Base-by-base conservation (phyloP, 2,888 invertebrate species). In the Drosophila limbata region DNA sequence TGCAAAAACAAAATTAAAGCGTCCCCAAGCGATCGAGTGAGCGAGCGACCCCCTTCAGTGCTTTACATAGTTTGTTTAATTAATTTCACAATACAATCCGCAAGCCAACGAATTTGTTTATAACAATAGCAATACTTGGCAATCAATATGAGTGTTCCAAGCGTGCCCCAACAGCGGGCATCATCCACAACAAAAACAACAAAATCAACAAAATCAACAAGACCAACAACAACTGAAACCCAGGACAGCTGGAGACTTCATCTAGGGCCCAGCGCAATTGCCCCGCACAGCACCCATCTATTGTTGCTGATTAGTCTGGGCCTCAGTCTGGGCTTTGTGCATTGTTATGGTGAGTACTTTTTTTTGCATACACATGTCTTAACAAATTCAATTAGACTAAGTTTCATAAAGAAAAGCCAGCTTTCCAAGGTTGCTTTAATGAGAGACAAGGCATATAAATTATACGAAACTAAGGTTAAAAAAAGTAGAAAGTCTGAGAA, bases 81-180 rank as follows among this genome's bases (percentile, higher is more conserved):
- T 84, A 84, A 87, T 84, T 84, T 82, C 67, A 87, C 85, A 87
- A 84, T 74, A 82, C 70, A 71, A 77, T 51, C 62, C 63, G 72
- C 73, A 33, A 72, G 59, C 35, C 57, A 67, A 62, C 64, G 55
- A 71, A 69, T 74, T 77, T 70, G 66, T 56, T 44, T 44, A 56
- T 50, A 71, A 75, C 72, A 80, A 86, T 69, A 72, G 64, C 70
- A 63, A 67, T 68, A 73, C 45, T 65, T 72, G 68, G 68, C 81
- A 77, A 75, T 88, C 77, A 83, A 85, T 74, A 90, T 90, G 90
- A 90, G 90, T 91, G 90, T 87, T 79, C 78, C 81, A 79, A 84
- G 73, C 63, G 64, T 73, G 77, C 82, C 90, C 89, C 91, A 69
- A 65, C 84, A 67, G 87, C 72, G 88, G 87, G 84, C 87, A 75